Conservation (phyloP, 2,113 vertebrate genomes). For the Eolophus roseicapilla region DNA sequence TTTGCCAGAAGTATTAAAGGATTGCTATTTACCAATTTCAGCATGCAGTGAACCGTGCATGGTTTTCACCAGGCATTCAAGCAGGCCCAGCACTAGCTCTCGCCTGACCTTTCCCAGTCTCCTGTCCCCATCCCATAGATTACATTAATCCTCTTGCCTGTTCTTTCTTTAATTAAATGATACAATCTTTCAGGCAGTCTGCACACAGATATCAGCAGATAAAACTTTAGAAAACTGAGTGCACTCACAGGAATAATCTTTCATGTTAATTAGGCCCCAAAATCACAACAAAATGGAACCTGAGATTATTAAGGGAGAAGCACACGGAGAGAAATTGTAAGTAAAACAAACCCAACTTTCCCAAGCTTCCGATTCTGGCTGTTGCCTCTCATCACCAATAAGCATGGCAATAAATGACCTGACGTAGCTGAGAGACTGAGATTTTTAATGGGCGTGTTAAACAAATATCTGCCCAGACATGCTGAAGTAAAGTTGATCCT, state of each 20-base stretch:
- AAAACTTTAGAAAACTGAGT: not conserved
- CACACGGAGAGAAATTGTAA: fast-evolving
- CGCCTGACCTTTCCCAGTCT: not conserved
- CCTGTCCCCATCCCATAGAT: not conserved
- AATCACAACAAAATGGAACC: not conserved
- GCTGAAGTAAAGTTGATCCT: not conserved
- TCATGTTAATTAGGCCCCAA: conserved; percentile 24
- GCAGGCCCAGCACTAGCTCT: not conserved
- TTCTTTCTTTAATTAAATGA: conserved; percentile 65
- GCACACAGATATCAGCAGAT: conserved; percentile 20
- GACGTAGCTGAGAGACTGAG: not conserved
- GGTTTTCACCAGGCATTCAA: not conserved
- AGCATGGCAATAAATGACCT: not conserved
- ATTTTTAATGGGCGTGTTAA: not conserved
- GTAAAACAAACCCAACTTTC: not conserved
- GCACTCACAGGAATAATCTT: not conserved
- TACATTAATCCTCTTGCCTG: conserved; percentile 59
- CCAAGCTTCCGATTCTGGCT: not conserved
- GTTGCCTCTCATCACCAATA: not conserved
- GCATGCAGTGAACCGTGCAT: not conserved
- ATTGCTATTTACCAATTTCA: conserved; percentile 40
- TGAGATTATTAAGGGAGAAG: not conserved
- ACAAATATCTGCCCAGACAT: not conserved
- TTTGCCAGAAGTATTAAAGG: conserved; percentile 52
- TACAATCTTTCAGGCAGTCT: conserved; percentile 47